Evolutionary conservation across 2,888 invertebrate genomes (phyloP), one percentile per base, ranked within the genome.

Genomic region (Arrhopalites spinosus): DNA sequence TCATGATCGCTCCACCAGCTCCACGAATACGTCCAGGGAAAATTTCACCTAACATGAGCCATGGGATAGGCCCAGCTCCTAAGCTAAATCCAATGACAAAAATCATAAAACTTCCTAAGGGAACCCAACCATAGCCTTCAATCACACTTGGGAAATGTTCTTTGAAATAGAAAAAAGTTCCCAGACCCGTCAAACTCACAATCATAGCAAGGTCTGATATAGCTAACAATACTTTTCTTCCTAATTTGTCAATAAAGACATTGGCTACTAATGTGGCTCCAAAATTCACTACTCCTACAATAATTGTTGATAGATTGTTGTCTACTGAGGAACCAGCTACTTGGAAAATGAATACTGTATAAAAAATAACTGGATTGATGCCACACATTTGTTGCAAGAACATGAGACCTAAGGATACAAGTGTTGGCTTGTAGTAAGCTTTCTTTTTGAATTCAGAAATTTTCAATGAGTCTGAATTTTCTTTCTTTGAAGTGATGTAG

Each of bases 321-420:
- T 94, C 90, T 74, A 95, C 89, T 17, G 89, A 88, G 83, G 94
- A 93, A 36, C 94, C 95, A 27, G 96, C 91, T 85, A 90, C 90
- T 87, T 91, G 87, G 86, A 97, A 96, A 53, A 88, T 87, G 64
- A 88, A 87, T 11, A 91, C 91, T 7, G 96, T 93, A 84, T 96
- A 97, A 86, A 96, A 97, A 84, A 97, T 95, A 56, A 97, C 92
- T 17, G 95, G 96, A 86, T 97, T 97, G 80, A 97, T 96, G 56
- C 97, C 97, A 84, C 93, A 94, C 83, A 95, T 86, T 86, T 98
- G 97, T 88, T 98, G 97, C 87, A 97, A 95, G 83, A 95, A 90
- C 96, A 97, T 97, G 73, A 97, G 88, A 0, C 93, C 93, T 36
- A 96, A 86, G 0, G 93, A 91, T 80, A 97, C 93, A 2, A 91